phyloP scores from a whole-genome alignment of 2,113 vertebrate species.

The Sinocyclocheilus anophthalmus region DNA sequence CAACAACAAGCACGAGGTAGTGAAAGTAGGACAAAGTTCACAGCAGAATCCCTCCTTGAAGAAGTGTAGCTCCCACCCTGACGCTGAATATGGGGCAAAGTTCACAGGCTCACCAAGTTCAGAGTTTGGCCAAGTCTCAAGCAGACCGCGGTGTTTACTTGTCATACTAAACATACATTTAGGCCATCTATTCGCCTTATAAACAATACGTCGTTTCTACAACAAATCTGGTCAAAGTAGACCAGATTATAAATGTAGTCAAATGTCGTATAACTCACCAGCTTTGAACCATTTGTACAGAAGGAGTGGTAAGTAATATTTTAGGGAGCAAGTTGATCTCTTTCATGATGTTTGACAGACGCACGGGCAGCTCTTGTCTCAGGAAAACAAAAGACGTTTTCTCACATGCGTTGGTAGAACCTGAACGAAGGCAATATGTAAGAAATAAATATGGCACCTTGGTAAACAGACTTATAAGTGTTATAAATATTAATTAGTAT shows the following conservation, averaged over 20 bases:
- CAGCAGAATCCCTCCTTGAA: slow-evolving; percentile 28
- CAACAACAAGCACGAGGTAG: neutral
- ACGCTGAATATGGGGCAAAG: slow-evolving; percentile 50
- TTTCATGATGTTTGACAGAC: slow-evolving; percentile 96
- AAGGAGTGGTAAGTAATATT: slow-evolving; percentile 84
- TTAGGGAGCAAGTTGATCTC: slow-evolving; percentile 92
- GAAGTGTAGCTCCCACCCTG: neutral
- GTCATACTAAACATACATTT: neutral
- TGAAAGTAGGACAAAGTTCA: slow-evolving; percentile 72
- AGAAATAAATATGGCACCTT: neutral
- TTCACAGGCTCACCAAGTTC: slow-evolving; percentile 35
- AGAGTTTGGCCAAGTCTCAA: slow-evolving; percentile 21
- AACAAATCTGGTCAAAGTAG: neutral
- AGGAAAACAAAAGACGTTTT: slow-evolving; percentile 93
- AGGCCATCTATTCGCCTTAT: neutral
- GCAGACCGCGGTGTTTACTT: slow-evolving; percentile 19
- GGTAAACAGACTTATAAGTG: neutral
- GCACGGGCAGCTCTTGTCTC: slow-evolving; percentile 91
- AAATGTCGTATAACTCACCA: slow-evolving; percentile 75
- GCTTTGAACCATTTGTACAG: slow-evolving; percentile 90
- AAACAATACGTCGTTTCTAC: neutral
- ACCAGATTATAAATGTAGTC: neutral
- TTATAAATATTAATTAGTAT: neutral
- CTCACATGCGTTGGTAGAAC: slow-evolving; percentile 94
- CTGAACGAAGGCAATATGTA: slow-evolving; percentile 61